phyloP scores from a whole-genome alignment of 2,113 vertebrate genomes.

The Acrocephalus kingi region DNA sequence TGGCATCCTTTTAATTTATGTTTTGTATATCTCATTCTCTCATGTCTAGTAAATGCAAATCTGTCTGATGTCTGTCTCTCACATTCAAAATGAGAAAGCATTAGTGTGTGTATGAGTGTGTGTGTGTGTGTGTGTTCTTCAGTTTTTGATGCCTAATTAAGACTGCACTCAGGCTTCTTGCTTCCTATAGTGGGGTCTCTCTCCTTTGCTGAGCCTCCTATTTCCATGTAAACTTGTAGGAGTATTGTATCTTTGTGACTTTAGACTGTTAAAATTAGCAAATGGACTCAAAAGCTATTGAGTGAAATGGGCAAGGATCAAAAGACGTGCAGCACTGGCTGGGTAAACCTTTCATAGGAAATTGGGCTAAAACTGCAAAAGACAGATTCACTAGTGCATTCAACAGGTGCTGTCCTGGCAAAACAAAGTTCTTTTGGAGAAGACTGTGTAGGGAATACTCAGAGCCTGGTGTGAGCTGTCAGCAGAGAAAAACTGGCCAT shows the following conservation, averaged over 20 bases:
- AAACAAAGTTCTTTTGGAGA: background rate
- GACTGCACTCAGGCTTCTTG: background rate
- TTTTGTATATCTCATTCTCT: background rate
- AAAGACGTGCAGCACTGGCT: background rate
- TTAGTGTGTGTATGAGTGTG: background rate
- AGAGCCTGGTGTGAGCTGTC: background rate
- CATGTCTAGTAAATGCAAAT: background rate
- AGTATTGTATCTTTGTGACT: background rate
- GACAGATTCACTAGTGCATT: background rate
- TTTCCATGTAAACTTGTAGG: background rate
- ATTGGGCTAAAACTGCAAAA: background rate
- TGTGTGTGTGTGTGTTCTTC: background rate
- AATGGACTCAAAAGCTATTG: background rate
- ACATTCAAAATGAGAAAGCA: background rate
- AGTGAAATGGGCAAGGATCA: background rate
- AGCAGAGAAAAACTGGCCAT: background rate
- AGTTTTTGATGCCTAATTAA: background rate
- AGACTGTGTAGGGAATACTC: background rate
- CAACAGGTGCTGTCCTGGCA: background rate
- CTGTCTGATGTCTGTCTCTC: background rate
- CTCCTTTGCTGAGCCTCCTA: background rate
- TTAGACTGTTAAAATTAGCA: background rate
- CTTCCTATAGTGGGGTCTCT: background rate
- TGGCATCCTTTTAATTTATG: background rate
- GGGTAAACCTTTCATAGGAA: background rate